Base-by-base conservation (phyloP, 2,888 invertebrate species). In the Mechanitis messenoides region DNA sequence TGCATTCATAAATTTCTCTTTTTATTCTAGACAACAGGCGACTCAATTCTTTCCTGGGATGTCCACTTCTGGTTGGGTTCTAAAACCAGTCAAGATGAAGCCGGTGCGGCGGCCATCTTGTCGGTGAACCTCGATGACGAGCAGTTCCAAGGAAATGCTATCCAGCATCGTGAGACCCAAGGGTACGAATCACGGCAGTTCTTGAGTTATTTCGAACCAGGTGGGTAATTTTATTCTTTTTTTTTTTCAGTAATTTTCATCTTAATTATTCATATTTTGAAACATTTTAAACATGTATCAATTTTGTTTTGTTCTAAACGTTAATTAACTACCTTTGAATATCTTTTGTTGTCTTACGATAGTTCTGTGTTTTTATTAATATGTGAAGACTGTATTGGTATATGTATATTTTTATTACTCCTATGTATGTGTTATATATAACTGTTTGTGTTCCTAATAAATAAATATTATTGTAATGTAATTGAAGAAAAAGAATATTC, bases 51-150 rank as follows among this genome's bases (percentile, higher is more conserved):
- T 1, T 82, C 91, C 12, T 96, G 96, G 94, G 94, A 97, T 80
- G 92, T 96, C 65, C 96, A 97, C 84, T 97, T 95, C 87, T 97
- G 97, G 97, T 86, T 97, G 38, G 97, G 97, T 4, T 91, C 92
- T 35, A 91, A 94, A 72, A 95, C 95, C 0, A 92, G 93, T 11
- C 93, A 93, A 78, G 95, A 95, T 78, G 95, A 95, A 80, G 91
- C 94, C 0, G 95, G 95, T 0, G 86, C 94, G 1, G 95, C 94
- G 0, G 95, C 95, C 55, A 93, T 94, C 66, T 82, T 94, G 65
- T 92, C 96, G 0, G 95, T 97, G 4, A 96, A 96, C 79, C 83
- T 97, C 69, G 97, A 97, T 73, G 96, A 97, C 67, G 72, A 77
- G 35, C 91, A 92, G 70, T 92, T 97, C 65, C 93, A 95, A 20